These are phyloP conservation scores for Dryococelus australis DNA, from an alignment of 2,888 invertebrate genomes.

Conservation along the genomic window DNA sequence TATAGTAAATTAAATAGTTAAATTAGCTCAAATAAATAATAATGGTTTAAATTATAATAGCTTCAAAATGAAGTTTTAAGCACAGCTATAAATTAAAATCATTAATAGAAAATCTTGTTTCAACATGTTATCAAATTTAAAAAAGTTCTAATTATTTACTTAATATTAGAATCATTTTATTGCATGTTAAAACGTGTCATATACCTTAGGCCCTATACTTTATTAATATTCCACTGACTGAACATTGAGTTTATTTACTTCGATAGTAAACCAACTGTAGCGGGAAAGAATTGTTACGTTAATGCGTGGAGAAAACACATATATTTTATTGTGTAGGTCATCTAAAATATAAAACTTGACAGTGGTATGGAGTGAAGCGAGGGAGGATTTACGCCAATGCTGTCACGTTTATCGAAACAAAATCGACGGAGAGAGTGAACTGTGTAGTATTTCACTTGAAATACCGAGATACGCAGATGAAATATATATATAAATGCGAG, in stretches of 20 bases:
- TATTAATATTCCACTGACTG: no score
- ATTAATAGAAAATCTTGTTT: no score
- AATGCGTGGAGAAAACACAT: background rate
- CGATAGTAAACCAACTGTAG: background rate
- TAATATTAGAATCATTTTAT: no score
- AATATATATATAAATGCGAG: slow-evolving; percentile 9
- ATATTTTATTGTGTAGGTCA: background rate
- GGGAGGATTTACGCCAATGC: slow-evolving; percentile 2
- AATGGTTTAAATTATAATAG: no score
- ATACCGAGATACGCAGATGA: slow-evolving; percentile 6
- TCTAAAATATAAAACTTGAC: background rate
- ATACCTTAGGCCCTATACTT: no score
- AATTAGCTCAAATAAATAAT: no score
- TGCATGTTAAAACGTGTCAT: no score
- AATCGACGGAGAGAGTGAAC: slow-evolving; percentile 3
- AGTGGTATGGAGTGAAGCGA: background rate
- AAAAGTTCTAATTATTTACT: no score
- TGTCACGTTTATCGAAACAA: background rate
- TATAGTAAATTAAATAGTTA: no score
- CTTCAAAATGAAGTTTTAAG: no score
- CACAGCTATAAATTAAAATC: no score
- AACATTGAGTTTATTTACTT: background rate
- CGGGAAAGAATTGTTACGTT: background rate
- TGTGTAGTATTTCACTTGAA: slow-evolving; percentile 5
- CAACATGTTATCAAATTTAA: no score